A percentile compares a stretch with the other conserved stretches of the same genome.
phyloP scores from a whole-genome alignment of 2,888 invertebrate genomes.

The Penaeus monodon region DNA sequence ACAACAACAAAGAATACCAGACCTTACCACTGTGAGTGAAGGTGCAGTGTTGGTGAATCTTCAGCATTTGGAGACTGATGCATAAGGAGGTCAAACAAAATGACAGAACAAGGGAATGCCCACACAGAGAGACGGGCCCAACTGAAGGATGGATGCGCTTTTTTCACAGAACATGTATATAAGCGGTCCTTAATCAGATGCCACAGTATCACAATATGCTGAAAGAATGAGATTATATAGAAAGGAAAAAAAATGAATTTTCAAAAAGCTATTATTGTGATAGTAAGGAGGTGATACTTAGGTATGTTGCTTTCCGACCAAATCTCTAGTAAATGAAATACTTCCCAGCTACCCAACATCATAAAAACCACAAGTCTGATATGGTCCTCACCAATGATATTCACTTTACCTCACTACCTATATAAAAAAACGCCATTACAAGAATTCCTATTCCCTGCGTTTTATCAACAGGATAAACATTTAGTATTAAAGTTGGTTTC shows the following conservation, averaged over 20 bases:
- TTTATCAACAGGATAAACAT: neutral
- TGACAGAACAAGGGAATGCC: constrained; percentile 93
- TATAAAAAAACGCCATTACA: no score
- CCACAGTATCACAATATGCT: constrained; percentile 92
- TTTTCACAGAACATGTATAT: constrained; percentile 79
- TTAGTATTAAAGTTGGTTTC: no score
- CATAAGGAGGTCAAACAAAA: constrained; percentile 89
- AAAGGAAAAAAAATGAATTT: neutral
- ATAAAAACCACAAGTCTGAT: no score
- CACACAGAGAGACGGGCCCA: constrained; percentile 88
- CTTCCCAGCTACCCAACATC: no score
- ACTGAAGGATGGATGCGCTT: constrained; percentile 83
- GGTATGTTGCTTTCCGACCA: no score
- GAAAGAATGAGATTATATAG: constrained; percentile 68
- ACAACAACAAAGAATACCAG: neutral
- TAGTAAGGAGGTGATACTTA: no score
- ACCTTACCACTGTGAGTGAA: constrained; percentile 21
- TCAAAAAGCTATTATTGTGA: no score
- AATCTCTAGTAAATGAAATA: no score
- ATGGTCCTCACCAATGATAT: no score
- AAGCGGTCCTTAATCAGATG: constrained; percentile 88
- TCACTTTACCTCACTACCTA: no score
- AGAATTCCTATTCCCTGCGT: no score
- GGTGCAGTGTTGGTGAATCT: neutral
- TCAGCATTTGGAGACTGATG: constrained; percentile 76